These are phyloP conservation scores for Pristionchus exspectatus DNA, from an alignment of 2,888 invertebrate genomes.

Conservation along the genomic window DNA sequence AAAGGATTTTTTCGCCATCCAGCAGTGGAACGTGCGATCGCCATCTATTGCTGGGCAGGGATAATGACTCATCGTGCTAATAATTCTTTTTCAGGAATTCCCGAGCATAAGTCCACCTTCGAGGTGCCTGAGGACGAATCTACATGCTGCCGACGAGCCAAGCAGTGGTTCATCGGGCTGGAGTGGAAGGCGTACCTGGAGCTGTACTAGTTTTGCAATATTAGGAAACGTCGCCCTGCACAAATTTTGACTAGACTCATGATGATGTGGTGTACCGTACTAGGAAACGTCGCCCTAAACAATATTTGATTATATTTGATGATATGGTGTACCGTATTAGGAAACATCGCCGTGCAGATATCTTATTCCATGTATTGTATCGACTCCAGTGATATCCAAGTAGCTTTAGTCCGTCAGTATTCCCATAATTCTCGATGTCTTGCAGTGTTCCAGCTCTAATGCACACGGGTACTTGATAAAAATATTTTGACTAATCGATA, in stretches of 20 bases:
- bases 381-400: too few relatives aligned
- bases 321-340: too few relatives aligned
- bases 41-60: too few relatives aligned
- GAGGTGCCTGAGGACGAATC: conserved; percentile 35
- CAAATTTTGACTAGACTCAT: not conserved
- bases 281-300: not conserved
- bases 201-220: conserved; percentile 52
- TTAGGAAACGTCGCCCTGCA: conserved; percentile 22
- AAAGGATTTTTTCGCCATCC: too few relatives aligned
- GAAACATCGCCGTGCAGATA: too few relatives aligned
- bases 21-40: too few relatives aligned
- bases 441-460: not conserved
- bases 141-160: not conserved
- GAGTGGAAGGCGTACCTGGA: conserved; percentile 68
- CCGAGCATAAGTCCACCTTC: conserved; percentile 45
- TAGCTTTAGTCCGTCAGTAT: too few relatives aligned
- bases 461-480: not conserved
- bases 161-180: conserved; percentile 68
- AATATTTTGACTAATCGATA: not conserved
- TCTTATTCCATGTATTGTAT: too few relatives aligned
- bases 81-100: conserved; percentile 13
- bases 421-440: too few relatives aligned
- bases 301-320: not conserved
- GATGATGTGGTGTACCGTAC: not conserved
- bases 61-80: not conserved